Evolutionary conservation across 2,113 vertebrate species (phyloP).

Genomic region (Montifringilla adamsi): DNA sequence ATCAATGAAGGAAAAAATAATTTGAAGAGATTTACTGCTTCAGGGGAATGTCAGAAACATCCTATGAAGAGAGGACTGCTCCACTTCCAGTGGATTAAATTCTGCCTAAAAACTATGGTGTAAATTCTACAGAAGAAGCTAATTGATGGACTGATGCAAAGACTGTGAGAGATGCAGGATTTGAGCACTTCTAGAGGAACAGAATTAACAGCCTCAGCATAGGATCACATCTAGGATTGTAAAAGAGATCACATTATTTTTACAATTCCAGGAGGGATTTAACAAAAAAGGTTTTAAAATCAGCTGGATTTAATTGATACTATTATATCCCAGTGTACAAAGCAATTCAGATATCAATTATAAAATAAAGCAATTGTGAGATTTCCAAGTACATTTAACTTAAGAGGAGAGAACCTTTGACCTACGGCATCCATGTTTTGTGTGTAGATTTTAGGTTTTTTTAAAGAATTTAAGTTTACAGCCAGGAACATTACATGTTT

Average conservation of each 20-base stretch:
- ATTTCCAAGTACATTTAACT: slow-evolving; percentile 7
- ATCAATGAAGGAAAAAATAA: neutral
- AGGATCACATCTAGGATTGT: neutral
- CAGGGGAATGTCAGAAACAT: neutral
- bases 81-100: neutral
- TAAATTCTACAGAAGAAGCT: neutral
- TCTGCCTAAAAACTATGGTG: neutral
- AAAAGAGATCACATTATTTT: neutral
- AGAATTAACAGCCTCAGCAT: neutral
- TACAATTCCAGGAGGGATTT: neutral
- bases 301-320: neutral
- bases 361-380: neutral
- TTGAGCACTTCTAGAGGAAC: neutral
- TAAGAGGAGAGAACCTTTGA: slow-evolving; percentile 44
- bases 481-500: slow-evolving; percentile 37
- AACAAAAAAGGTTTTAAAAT: neutral
- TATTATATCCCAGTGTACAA: neutral
- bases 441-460: neutral
- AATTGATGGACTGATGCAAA: neutral
- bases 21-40: neutral
- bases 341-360: neutral
- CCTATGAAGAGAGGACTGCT: neutral
- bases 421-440: slow-evolving; percentile 42
- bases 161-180: neutral
- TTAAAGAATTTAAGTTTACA: slow-evolving; percentile 41